Base-by-base conservation (phyloP, 2,888 invertebrate species). In the Epiblema foenella region DNA sequence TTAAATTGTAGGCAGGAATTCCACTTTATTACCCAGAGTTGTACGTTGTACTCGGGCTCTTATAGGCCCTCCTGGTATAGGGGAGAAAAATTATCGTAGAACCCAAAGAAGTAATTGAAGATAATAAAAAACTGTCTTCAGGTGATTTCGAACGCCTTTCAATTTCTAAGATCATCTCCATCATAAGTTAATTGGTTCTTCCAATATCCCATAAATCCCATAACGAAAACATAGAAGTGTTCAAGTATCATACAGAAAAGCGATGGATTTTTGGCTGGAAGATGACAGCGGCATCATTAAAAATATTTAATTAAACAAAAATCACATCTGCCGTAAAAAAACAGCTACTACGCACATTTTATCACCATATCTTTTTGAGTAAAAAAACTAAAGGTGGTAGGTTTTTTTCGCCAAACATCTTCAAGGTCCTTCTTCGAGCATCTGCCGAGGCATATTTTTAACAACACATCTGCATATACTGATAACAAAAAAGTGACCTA, bases 401-500 rank as follows among this genome's bases (percentile, higher is more conserved):
- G 76, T 87, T 86, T 89, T 90, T 87, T 83, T 78, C 74, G 80
- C 80, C 79, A 85, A 85, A 88, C 85, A 86, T 88, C 89, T 90
- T 89, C 91, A 89, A 91, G 91, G 89, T 85, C 85, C 78, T 77
- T 79, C 85, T 83, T 77, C 78, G 78, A 86, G 82, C 93, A 93
- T 91, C 93, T 93, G 93, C 91, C 86, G 84, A 87, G 87, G 83
- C 82, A 71, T 85, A 85, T 87, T 89, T 90, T 89, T 84, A 86
- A 87, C 85, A 84, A 78, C 83, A 83, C 93, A 93, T 93, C 92
- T 93, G 92, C 93, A 93, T 93, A 87, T 87, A 90, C 87, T 88
- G 84, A 88, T 90, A 89, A 89, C 89, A 93, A 93, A 93, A 93
- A 93, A 79, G 86, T 92, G 91, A 93, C 93, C 93, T 91, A 91